A percentile compares a stretch with the other conserved stretches of the same genome.
Evolutionary conservation across 2,797 vertebrate species (phyloP).

Genomic region (Borostomias antarcticus): DNA sequence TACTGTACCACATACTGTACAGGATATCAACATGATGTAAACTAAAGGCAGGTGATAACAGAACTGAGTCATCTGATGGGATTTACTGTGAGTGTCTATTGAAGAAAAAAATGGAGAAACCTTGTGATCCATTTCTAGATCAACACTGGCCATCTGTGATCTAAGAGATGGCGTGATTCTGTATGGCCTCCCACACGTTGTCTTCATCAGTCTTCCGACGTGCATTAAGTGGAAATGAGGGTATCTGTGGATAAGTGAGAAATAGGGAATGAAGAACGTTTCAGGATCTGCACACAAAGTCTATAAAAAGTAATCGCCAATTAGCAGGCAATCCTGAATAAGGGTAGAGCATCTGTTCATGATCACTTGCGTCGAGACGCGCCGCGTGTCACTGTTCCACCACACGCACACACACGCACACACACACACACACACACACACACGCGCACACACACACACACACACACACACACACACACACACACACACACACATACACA

Average conservation of each 20-base stretch:
- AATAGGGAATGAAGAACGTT: conserved; percentile 61
- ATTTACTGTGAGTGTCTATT: no score
- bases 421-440: conserved; percentile 1
- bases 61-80: no score
- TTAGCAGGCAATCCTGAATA: conserved; percentile 72
- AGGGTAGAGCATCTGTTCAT: conserved; percentile 67
- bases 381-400: conserved; percentile 44
- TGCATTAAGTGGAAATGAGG: conserved; percentile 34
- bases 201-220: conserved; percentile 40
- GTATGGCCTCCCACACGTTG: conserved; percentile 36
- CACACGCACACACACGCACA: conserved; percentile 1
- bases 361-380: conserved; percentile 59
- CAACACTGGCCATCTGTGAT: conserved; percentile 48
- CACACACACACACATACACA: neutral
- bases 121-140: neutral
- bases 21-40: no score
- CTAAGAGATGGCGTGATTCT: conserved; percentile 45
- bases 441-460: neutral
- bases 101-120: neutral
- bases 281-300: conserved; percentile 61
- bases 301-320: conserved; percentile 78
- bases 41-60: no score
- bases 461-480: neutral
- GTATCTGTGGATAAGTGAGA: conserved; percentile 69
- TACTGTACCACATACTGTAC: no score